Evolutionary conservation across 2,113 vertebrate genomes (phyloP).

Genomic region (Desmodus rotundus): DNA sequence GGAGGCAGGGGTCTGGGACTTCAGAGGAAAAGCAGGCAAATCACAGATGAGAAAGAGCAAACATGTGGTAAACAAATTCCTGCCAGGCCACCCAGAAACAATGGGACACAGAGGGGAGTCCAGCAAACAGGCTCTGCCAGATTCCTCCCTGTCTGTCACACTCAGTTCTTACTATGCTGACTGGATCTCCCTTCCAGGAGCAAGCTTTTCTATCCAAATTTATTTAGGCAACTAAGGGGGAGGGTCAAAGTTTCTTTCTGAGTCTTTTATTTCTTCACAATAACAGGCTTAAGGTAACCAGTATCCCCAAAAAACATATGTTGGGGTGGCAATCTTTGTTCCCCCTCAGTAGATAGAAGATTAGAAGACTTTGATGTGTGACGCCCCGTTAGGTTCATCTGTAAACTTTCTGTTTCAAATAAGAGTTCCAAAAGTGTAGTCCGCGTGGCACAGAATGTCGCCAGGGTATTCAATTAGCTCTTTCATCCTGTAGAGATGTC

Average conservation of each 20-base stretch:
- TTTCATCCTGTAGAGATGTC: conserved; percentile 54
- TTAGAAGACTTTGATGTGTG: background rate
- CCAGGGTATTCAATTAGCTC: conserved; percentile 63
- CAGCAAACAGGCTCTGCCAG: background rate
- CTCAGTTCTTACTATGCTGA: background rate
- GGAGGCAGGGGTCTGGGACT: background rate
- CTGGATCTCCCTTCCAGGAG: background rate
- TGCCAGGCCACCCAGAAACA: background rate
- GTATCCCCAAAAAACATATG: background rate
- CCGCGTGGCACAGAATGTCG: conserved; percentile 52
- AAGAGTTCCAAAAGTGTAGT: conserved; percentile 44
- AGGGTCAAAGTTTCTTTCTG: background rate
- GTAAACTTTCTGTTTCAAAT: conserved; percentile 61
- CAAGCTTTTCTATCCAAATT: background rate
- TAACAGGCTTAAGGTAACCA: background rate
- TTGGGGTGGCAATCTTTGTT: background rate
- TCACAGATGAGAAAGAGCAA: background rate
- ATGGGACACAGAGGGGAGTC: background rate
- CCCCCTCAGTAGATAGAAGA: background rate
- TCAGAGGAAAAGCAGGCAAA: background rate
- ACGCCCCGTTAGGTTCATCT: background rate
- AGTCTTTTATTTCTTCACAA: background rate
- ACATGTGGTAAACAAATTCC: background rate
- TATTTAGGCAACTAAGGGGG: background rate
- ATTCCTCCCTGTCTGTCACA: background rate